These are phyloP conservation scores for Nomada fabriciana DNA, from an alignment of 2,888 invertebrate genomes.

Conservation along the genomic window DNA sequence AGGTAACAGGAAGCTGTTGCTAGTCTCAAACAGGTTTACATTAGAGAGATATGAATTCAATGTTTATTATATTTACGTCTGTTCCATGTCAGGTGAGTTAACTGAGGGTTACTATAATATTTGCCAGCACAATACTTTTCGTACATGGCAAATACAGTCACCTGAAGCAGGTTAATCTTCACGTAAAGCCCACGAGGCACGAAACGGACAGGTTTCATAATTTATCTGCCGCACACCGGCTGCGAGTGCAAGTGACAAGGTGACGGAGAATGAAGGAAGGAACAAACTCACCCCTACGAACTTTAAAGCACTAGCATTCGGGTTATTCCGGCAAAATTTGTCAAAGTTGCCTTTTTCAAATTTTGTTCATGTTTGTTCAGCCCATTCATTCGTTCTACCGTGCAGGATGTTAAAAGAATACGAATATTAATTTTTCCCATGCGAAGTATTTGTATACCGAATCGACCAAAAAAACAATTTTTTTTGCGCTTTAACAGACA, in stretches of 20 bases:
- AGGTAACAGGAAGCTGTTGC: not conserved
- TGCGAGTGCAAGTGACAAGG: conserved; percentile 28
- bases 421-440: no score
- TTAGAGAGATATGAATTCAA: not conserved
- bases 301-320: not conserved
- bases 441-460: no score
- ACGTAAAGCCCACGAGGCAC: conserved; percentile 14
- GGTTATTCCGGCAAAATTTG: not conserved
- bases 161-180: conserved; percentile 42
- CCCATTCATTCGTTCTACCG: no score
- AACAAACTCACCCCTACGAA: conserved; percentile 14
- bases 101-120: conserved; percentile 25
- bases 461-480: no score
- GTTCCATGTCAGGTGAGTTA: not conserved
- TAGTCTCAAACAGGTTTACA: not conserved
- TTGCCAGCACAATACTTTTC: conserved; percentile 38
- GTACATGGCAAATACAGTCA: conserved; percentile 35
- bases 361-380: no score
- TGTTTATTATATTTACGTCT: conserved; percentile 6
- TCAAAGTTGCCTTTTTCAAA: no score
- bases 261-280: conserved; percentile 2
- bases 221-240: conserved; percentile 43
- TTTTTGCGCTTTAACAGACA: not conserved
- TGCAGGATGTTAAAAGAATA: no score
- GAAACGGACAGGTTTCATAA: conserved; percentile 45